Evolutionary conservation across 2,888 invertebrate species (phyloP).

Genomic region (Salticus scenicus): DNA sequence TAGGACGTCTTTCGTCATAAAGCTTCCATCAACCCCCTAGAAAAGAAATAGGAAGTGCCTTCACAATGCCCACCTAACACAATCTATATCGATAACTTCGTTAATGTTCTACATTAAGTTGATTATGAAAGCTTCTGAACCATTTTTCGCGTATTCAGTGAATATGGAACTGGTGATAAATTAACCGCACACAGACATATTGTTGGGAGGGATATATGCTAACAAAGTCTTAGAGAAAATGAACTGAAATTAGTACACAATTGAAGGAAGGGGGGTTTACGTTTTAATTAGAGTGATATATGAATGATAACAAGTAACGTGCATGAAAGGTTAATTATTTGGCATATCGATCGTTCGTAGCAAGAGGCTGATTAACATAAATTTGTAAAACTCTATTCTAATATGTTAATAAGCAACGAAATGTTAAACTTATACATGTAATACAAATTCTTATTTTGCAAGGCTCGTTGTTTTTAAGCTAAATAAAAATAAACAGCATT

Average conservation of each 20-base stretch:
- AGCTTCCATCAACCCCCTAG: neutral
- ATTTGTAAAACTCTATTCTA: no score
- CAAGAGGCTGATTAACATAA: neutral
- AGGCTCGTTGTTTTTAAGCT: no score
- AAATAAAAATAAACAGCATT: no score
- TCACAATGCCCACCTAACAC: neutral
- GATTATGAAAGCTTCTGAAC: neutral
- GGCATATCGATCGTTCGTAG: neutral
- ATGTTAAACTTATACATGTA: no score
- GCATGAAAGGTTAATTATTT: neutral
- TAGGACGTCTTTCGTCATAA: no score
- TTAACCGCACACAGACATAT: neutral
- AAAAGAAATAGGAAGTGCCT: neutral
- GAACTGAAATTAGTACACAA: neutral
- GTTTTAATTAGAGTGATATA: neutral
- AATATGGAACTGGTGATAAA: neutral
- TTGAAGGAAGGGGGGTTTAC: neutral
- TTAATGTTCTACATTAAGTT: neutral
- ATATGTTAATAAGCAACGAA: no score
- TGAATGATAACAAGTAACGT: neutral
- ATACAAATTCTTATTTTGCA: no score
- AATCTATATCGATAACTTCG: slow-evolving; percentile 4
- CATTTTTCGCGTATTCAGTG: neutral
- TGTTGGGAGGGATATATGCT: neutral
- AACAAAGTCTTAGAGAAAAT: neutral